Percentiles rank a stretch among this genome's conserved stretches.
Conservation (phyloP, 2,888 invertebrate species). For the Cheilosia variabilis region DNA sequence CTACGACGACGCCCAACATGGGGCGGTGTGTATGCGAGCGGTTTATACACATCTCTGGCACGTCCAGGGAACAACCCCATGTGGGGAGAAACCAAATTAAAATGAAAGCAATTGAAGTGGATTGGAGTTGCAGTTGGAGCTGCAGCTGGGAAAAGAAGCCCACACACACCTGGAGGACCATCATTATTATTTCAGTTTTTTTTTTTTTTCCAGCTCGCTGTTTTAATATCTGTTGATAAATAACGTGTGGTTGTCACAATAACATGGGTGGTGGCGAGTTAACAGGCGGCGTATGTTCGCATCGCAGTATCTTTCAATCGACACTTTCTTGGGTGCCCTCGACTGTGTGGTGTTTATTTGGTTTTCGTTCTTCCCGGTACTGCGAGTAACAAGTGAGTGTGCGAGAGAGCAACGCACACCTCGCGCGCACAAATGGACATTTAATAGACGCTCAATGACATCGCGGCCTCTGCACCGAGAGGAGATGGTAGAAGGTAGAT, state of each 20-base stretch:
- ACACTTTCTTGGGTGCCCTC: conserved; percentile 55
- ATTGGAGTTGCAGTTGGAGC: conserved; percentile 50
- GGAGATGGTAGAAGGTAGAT: conserved; percentile 38
- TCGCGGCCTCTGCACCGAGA: conserved; percentile 12
- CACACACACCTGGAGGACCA: conserved; percentile 54
- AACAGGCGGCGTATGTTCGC: conserved; percentile 59
- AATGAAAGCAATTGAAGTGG: conserved; percentile 68
- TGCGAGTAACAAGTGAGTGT: conserved; percentile 9
- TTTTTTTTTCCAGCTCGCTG: not conserved
- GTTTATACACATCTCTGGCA: conserved; percentile 22
- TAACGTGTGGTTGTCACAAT: conserved; percentile 74
- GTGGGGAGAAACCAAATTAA: conserved; percentile 71
- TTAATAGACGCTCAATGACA: conserved; percentile 63
- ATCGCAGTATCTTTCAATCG: conserved; percentile 70
- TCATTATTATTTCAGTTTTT: conserved; percentile 14
- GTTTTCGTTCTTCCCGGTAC: conserved; percentile 26
- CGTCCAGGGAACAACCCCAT: conserved; percentile 60
- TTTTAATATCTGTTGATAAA: conserved; percentile 66
- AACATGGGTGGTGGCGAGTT: conserved; percentile 73
- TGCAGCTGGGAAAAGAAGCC: conserved; percentile 54
- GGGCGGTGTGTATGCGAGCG: conserved; percentile 35
- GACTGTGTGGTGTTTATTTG: conserved; percentile 26
- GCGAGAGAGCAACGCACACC: conserved; percentile 4
- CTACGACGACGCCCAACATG: conserved; percentile 58
- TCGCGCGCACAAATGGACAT: conserved; percentile 34